phyloP scores from a whole-genome alignment of 2,797 vertebrate genomes.

The Malacoraja senta region DNA sequence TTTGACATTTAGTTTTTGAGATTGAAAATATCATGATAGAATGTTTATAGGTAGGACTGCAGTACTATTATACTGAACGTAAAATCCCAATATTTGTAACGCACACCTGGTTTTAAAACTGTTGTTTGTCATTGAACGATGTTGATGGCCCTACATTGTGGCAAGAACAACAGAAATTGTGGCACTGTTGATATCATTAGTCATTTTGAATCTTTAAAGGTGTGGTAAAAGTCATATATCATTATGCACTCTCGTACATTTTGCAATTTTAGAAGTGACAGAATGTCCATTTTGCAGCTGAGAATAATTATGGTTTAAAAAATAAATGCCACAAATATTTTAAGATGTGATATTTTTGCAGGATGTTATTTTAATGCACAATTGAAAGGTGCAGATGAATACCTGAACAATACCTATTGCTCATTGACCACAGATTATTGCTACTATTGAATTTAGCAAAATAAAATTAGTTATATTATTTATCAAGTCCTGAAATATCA shows the following conservation, averaged over 20 bases:
- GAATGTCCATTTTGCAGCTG: neutral
- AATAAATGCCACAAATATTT: conserved; percentile 1
- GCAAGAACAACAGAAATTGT: conserved; percentile 55
- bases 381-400: neutral
- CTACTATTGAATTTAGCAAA: neutral
- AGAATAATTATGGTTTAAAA: neutral
- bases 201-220: conserved; percentile 51
- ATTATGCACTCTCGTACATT: conserved; percentile 29
- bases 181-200: conserved; percentile 58
- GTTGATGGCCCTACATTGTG: conserved; percentile 54
- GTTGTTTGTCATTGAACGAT: conserved; percentile 59
- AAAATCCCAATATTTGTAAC: conserved; percentile 40
- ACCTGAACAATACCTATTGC: neutral
- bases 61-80: conserved; percentile 16
- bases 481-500: neutral
- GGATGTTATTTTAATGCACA: neutral
- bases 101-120: conserved; percentile 58
- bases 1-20: conserved; percentile 1
- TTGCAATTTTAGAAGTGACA: conserved; percentile 14
- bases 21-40: neutral
- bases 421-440: neutral
- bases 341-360: neutral
- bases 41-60: neutral
- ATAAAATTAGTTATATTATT: neutral
- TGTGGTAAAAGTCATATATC: conserved; percentile 57